These are phyloP conservation scores for Hylaea fasciaria DNA, from an alignment of 2,888 invertebrate genomes.

Conservation along the genomic window DNA sequence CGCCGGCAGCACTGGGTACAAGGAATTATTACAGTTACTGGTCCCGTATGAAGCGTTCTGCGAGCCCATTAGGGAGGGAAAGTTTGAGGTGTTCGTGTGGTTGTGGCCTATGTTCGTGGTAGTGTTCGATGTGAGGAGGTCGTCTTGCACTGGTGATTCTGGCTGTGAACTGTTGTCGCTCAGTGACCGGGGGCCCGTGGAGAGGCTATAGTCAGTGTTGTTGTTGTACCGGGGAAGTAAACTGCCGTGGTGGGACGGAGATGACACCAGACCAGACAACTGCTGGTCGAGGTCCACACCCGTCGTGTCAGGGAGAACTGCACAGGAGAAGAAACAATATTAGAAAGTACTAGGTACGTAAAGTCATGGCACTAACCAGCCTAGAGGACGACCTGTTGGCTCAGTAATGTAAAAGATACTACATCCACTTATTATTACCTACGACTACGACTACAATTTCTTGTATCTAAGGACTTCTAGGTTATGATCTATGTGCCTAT, in stretches of 20 bases:
- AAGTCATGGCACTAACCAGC: too few relatives aligned
- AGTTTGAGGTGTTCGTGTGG: constrained; percentile 86
- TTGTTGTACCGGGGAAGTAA: constrained; percentile 89
- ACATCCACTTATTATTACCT: too few relatives aligned
- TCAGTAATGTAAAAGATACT: too few relatives aligned
- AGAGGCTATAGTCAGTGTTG: constrained; percentile 87
- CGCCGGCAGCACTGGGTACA: constrained; percentile 91
- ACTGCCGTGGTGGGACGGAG: constrained; percentile 84
- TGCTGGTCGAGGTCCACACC: constrained; percentile 90
- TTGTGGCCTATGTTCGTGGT: constrained; percentile 85
- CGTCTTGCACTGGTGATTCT: constrained; percentile 93
- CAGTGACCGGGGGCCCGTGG: constrained; percentile 89
- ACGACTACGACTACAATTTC: too few relatives aligned
- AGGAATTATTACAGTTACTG: constrained; percentile 88
- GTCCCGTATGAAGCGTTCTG: constrained; percentile 85
- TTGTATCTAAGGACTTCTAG: too few relatives aligned
- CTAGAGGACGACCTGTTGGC: too few relatives aligned
- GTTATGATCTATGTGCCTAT: too few relatives aligned
- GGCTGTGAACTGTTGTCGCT: constrained; percentile 93
- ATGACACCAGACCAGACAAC: constrained; percentile 86
- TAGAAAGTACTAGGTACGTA: not conserved
- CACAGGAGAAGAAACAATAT: constrained; percentile 38
- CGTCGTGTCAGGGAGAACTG: constrained; percentile 92
- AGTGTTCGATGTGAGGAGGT: constrained; percentile 87
- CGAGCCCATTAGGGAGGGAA: constrained; percentile 86